Evolutionary conservation across 2,888 invertebrate genomes (phyloP), one percentile per base, ranked within the genome.

Genomic region (Aplocera efformata): DNA sequence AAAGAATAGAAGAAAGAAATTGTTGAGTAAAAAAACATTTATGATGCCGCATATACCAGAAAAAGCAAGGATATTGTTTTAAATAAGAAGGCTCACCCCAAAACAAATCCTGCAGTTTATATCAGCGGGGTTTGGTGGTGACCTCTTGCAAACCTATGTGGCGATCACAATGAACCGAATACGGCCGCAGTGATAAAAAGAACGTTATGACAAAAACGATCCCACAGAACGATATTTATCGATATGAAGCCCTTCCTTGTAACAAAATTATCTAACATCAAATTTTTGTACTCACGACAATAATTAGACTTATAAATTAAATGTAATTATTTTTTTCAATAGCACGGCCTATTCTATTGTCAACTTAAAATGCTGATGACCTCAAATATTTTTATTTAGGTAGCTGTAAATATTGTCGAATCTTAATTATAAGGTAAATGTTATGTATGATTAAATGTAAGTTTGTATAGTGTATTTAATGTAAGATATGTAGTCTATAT

Each of bases 271-370:
- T 17, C 5, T n/a, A n/a, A 17, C 3, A 57, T 55, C 59, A 58
- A 70, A 72, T 67, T 63, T 58, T 60, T 65, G 61, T 53, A 66
- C 64, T 67, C 74, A 69, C 72, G 85, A 85, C 85, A 86, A 86
- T 86, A 86, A 86, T 79, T 82, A 82, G 80, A 70, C 41, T 66
- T 68, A 55, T 70, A 69, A 64, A 48, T 59, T 64, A 58, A 61
- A 67, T 50, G 36, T 37, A 53, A 58, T 61, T 48, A 49, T 55
- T 48, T 57, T 54, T 36, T 59, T 57, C 40, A 26, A 29, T 25
- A 41, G 9, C 11, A 22, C 30, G 38, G 45, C 37, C 44, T 47
- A 44, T 9, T 24, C 20, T 39, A 27, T 37, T 34, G 36, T 41
- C 40, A 38, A 34, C 30, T 35, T 24, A 17, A 38, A 28, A 6